These are phyloP conservation scores for Epinephelus lanceolatus DNA, from an alignment of 2,113 vertebrate species.

Conservation along the genomic window DNA sequence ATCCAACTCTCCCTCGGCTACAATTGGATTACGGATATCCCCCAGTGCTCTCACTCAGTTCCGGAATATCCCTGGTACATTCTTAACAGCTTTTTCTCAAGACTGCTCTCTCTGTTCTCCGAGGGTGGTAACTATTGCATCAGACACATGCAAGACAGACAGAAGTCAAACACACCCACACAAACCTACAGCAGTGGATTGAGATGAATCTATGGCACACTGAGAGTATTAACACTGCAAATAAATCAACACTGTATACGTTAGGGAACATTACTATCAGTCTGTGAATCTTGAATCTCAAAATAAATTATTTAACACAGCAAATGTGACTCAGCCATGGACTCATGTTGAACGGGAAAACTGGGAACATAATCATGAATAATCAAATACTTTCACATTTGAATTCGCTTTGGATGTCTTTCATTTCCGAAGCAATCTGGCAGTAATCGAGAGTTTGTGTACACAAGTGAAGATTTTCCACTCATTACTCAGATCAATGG, in stretches of 20 bases:
- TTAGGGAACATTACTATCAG: no score
- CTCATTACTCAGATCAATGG: neutral
- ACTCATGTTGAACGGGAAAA: neutral
- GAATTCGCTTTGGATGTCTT: neutral
- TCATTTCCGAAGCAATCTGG: neutral
- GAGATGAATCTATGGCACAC: neutral
- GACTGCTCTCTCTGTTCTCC: no score
- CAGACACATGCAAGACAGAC: no score
- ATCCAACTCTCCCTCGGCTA: neutral
- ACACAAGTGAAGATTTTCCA: no score
- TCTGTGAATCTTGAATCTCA: no score
- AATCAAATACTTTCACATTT: neutral
- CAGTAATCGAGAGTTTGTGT: no score
- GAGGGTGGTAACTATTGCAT: neutral
- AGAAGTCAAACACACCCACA: neutral
- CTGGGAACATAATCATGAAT: neutral
- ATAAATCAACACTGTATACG: no score
- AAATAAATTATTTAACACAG: neutral
- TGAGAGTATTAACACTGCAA: neutral
- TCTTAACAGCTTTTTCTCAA: neutral
- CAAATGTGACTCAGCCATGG: neutral
- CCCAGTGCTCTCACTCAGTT: fast-evolving
- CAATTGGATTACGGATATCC: no score
- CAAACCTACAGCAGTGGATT: neutral
- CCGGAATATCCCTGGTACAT: neutral